A percentile compares a stretch with the other conserved stretches of the same genome.
These are phyloP conservation scores for Etheostoma perlongum DNA, from an alignment of 2,797 vertebrate genomes.

Conservation along the genomic window DNA sequence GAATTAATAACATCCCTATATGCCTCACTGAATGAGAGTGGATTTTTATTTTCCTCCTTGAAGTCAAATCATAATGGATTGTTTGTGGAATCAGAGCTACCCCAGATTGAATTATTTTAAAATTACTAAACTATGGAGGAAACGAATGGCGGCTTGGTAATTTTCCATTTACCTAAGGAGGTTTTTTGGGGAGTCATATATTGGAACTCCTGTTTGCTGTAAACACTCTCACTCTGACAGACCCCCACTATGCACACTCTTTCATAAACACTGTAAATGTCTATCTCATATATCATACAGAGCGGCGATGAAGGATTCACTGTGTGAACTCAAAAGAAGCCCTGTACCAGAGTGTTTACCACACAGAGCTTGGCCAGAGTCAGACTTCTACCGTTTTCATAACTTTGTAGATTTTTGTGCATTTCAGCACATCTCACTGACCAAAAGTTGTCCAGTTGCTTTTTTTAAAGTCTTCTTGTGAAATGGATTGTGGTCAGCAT, in stretches of 20 bases:
- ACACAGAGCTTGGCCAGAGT: conserved; percentile 20
- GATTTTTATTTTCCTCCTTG: conserved; percentile 34
- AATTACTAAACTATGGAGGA: conserved; percentile 37
- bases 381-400: conserved; percentile 57
- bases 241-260: conserved; percentile 58
- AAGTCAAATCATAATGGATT: conserved; percentile 36
- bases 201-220: conserved; percentile 64
- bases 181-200: conserved; percentile 45
- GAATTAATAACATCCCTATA: conserved; percentile 56
- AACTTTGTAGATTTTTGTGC: conserved; percentile 47
- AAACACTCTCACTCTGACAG: conserved; percentile 73
- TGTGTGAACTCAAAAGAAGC: conserved; percentile 76
- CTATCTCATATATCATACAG: conserved; percentile 57
- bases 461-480: conserved; percentile 44
- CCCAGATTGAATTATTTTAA: conserved; percentile 47
- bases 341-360: conserved; percentile 77
- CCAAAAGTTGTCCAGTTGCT: conserved; percentile 54
- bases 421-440: conserved; percentile 57
- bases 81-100: conserved; percentile 40
- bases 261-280: conserved; percentile 61
- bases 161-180: conserved; percentile 66
- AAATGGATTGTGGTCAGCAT: conserved; percentile 54
- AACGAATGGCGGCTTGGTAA: conserved; percentile 44
- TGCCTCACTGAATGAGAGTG: conserved; percentile 33
- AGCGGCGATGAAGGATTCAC: conserved; percentile 71